Base-by-base conservation (phyloP, 1,140 invertebrate species). In the Ganaspis sp. region DNA sequence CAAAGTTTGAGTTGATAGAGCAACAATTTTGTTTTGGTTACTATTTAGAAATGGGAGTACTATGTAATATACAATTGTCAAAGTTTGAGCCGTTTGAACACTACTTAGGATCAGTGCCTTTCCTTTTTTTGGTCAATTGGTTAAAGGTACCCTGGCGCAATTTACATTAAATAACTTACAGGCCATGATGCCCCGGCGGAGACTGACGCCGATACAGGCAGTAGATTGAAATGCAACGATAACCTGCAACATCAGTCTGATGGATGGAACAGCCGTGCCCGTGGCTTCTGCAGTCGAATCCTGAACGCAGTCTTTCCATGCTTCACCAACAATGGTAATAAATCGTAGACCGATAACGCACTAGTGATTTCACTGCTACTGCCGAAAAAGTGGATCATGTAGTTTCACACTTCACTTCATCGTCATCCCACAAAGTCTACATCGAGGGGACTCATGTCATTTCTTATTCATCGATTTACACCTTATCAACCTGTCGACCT, bases 231-330 rank as follows among this genome's bases (percentile, higher is more conserved):
- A 76, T 86, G 87, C 79, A 83, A 82, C 70, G 84, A 89, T 85
- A 85, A 85, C 73, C 87, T 91, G 29, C 2, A 34, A 34, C 29
- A 34, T 3, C 29, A 34, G 29, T 6, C 29, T 79, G 85, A 85
- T 73, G 90, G 83, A 75, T 91, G 90, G 90, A 91, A 91, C 84
- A 89, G 88, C 81, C 89, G 90, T 76, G 90, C 89, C 76, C 90
- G 90, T 81, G 90, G 90, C 81, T 90, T 91, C 86, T 91, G 90
- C 87, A 91, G 90, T 85, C 89, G 90, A 83, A 85, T 90, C 79
- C 80, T 91, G 81, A 91, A 91, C 83, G 87, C 88, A 74, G 83
- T 91, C 54, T 91, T 90, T 75, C 90, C 90, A 38, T 91, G 90
- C 86, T 90, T 90, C 87, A 89, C 85, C 81, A 91, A 87, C 82